A percentile compares a stretch with the other conserved stretches of the same genome.
Evolutionary conservation across 2,888 invertebrate genomes (phyloP).

Genomic region (Lamproptera curius): DNA sequence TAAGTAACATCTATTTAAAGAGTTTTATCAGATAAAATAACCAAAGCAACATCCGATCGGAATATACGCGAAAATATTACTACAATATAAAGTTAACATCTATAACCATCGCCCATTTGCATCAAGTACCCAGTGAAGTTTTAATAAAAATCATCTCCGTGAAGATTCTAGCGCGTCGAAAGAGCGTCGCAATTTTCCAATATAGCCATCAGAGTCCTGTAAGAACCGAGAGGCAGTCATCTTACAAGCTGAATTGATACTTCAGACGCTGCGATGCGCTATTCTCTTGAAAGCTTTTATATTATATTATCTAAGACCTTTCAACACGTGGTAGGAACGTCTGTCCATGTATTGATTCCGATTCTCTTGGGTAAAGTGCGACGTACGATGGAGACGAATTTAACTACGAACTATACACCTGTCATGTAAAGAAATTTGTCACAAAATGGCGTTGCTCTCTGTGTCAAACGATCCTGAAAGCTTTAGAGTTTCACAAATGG

Average conservation of each 20-base stretch:
- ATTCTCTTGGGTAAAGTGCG: slow-evolving; percentile 56
- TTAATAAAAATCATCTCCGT: slow-evolving; percentile 64
- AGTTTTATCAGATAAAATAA: slow-evolving; percentile 1
- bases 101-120: slow-evolving; percentile 12
- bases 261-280: slow-evolving; percentile 69
- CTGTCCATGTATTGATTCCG: slow-evolving; percentile 69
- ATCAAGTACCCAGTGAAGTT: slow-evolving; percentile 44
- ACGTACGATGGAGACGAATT: slow-evolving; percentile 33
- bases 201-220: slow-evolving; percentile 62
- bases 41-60: too few relatives aligned
- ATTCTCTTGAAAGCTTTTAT: slow-evolving; percentile 77
- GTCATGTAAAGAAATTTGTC: too few relatives aligned
- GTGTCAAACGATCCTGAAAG: too few relatives aligned
- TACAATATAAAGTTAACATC: slow-evolving; percentile 11
- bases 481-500: too few relatives aligned
- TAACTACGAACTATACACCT: slow-evolving; percentile 8
- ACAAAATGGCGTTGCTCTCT: too few relatives aligned
- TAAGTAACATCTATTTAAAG: too few relatives aligned
- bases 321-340: slow-evolving; percentile 68
- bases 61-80: slow-evolving; percentile 6
- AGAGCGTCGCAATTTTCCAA: slow-evolving; percentile 65
- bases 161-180: slow-evolving; percentile 41
- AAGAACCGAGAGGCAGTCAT: slow-evolving; percentile 62
- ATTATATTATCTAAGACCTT: slow-evolving; percentile 76
- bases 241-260: slow-evolving; percentile 75